Percentiles rank a stretch among this genome's conserved stretches.
Conservation (phyloP, 2,797 vertebrate species). For the Xenopus petersii region DNA sequence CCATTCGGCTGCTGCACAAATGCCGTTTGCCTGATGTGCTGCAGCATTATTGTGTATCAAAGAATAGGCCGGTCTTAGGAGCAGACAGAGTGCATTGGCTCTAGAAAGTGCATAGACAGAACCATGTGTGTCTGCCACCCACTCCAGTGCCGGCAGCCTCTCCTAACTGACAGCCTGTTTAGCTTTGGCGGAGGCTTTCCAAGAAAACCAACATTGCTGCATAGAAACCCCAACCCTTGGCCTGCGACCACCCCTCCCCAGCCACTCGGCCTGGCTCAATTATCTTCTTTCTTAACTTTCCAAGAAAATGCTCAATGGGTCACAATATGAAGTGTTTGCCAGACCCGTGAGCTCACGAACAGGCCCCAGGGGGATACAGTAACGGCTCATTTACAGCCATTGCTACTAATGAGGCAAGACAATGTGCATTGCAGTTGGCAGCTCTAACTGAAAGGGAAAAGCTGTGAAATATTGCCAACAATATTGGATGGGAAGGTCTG, state of each 20-base stretch:
- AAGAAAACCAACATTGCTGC: slow-evolving; percentile 38
- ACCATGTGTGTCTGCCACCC: slow-evolving; percentile 12
- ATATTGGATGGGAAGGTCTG: too few species aligned
- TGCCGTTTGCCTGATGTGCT: too few species aligned
- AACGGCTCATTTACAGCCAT: not conserved
- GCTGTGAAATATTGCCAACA: too few species aligned
- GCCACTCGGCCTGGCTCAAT: slow-evolving; percentile 17
- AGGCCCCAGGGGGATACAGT: not conserved
- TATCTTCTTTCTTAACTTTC: slow-evolving; percentile 20
- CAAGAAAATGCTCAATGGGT: slow-evolving; percentile 2
- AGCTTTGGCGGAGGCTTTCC: slow-evolving; percentile 33
- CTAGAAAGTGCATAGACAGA: slow-evolving; percentile 1
- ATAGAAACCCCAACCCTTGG: slow-evolving; percentile 14
- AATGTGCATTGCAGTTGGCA: not conserved
- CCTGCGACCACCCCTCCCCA: not conserved
- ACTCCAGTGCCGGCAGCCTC: slow-evolving; percentile 26
- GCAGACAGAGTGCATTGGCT: not conserved
- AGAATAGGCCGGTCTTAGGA: too few species aligned
- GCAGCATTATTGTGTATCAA: too few species aligned
- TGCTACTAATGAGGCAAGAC: not conserved
- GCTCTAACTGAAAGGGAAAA: not conserved
- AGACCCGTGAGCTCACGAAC: not conserved
- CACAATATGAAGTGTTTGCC: slow-evolving; percentile 3
- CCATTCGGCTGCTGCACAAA: not conserved
- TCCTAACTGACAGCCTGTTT: slow-evolving; percentile 42